A percentile compares a stretch with the other conserved stretches of the same genome.
These are phyloP conservation scores for Cecidostiba fungosa DNA, from an alignment of 2,888 invertebrate species.

Conservation along the genomic window DNA sequence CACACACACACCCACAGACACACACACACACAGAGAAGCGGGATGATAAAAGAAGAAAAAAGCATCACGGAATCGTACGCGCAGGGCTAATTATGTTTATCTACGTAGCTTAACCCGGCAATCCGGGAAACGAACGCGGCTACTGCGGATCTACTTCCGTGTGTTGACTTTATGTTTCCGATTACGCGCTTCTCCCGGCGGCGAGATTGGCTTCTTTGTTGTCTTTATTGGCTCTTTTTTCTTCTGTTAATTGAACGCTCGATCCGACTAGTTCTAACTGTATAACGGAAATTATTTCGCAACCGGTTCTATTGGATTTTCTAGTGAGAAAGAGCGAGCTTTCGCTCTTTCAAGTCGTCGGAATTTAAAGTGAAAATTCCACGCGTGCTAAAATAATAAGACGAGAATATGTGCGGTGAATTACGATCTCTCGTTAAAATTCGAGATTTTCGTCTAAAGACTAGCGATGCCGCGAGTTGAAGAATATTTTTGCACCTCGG, in stretches of 20 bases:
- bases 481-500: neutral
- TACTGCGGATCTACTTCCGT: neutral
- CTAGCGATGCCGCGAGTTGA: neutral
- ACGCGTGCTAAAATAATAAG: neutral
- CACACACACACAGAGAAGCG: neutral
- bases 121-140: neutral
- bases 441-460: neutral
- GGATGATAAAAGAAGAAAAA: neutral
- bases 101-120: neutral
- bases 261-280: neutral
- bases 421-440: neutral
- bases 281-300: neutral
- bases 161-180: slow-evolving; percentile 49
- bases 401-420: neutral
- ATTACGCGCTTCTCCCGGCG: slow-evolving; percentile 31
- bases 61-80: neutral
- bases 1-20: neutral
- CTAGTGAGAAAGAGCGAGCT: neutral
- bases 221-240: neutral
- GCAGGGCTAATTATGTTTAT: slow-evolving; percentile 39
- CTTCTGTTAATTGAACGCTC: neutral
- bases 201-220: slow-evolving; percentile 2
- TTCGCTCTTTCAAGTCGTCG: neutral
- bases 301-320: neutral
- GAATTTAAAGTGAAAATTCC: neutral